Evolutionary conservation across 2,888 invertebrate species (phyloP).

Genomic region (Cosmorhoe ocellata): DNA sequence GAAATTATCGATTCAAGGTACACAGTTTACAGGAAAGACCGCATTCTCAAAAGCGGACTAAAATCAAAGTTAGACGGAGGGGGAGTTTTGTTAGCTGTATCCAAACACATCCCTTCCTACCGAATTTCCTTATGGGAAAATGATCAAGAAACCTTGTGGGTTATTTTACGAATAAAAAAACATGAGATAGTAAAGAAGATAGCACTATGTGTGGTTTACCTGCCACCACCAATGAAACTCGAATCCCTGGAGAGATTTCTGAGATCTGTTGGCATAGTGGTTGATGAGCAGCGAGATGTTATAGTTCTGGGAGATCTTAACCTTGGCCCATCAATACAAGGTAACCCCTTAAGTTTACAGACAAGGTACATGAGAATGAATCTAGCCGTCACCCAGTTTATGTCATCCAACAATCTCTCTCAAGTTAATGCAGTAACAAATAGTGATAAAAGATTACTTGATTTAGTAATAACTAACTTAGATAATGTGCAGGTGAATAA

Average conservation of each 20-base stretch:
- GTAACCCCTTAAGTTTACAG: background rate
- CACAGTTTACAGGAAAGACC: background rate
- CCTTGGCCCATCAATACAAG: background rate
- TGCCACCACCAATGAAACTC: conserved; percentile 1
- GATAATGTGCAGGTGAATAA: background rate
- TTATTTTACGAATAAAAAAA: background rate
- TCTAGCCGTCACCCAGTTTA: background rate
- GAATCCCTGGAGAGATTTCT: background rate
- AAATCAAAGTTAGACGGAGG: background rate
- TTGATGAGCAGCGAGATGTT: background rate
- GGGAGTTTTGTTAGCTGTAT: background rate
- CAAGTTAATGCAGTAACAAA: background rate
- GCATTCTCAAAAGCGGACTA: background rate
- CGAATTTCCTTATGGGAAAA: background rate
- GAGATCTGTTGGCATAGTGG: background rate
- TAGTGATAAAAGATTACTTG: background rate
- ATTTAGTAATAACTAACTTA: background rate
- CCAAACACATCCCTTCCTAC: background rate
- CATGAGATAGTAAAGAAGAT: background rate
- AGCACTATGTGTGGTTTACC: conserved; percentile 1
- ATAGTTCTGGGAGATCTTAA: conserved; percentile 1
- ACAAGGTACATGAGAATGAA: background rate
- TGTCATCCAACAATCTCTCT: background rate
- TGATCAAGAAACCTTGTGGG: background rate
- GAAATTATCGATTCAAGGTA: conserved; percentile 3